These are phyloP conservation scores for Penaeus indicus DNA, from an alignment of 1,140 invertebrate species.

Conservation along the genomic window DNA sequence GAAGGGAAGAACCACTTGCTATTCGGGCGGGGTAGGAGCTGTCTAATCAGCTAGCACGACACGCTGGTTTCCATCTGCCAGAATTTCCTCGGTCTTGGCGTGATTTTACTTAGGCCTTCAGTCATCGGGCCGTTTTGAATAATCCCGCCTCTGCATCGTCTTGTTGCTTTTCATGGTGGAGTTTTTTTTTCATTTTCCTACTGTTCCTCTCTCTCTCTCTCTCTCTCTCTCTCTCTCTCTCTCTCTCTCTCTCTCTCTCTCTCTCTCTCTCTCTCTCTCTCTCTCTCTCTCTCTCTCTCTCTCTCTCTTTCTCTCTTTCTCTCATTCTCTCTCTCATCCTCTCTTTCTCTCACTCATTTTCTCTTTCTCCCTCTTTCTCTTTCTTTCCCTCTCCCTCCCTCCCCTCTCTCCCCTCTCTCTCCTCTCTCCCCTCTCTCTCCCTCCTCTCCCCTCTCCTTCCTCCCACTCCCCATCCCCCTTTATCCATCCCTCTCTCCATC, in stretches of 20 bases:
- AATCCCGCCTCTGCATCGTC: too few relatives aligned
- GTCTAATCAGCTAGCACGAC: too few relatives aligned
- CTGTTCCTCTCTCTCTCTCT: too few relatives aligned
- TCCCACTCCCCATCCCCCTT: neutral
- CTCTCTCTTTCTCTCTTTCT: neutral
- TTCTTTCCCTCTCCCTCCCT: neutral
- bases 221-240: neutral
- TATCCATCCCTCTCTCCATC: too few relatives aligned
- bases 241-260: neutral
- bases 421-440: neutral
- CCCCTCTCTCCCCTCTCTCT: neutral
- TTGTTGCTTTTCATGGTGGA: too few relatives aligned
- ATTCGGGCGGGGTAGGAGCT: too few relatives aligned
- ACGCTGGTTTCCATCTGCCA: too few relatives aligned
- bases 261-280: slow-evolving; percentile 35
- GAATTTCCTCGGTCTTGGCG: too few relatives aligned
- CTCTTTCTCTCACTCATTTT: neutral
- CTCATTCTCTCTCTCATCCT: slow-evolving; percentile 4
- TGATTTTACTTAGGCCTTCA: too few relatives aligned
- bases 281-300: slow-evolving; percentile 42
- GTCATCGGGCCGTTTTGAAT: too few relatives aligned
- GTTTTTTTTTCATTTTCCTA: too few relatives aligned
- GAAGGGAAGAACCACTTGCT: too few relatives aligned
- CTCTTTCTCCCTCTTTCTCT: neutral
- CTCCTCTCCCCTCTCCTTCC: neutral